phyloP scores from a whole-genome alignment of 2,113 vertebrate genomes.

The Neolamprologus brichardi region DNA sequence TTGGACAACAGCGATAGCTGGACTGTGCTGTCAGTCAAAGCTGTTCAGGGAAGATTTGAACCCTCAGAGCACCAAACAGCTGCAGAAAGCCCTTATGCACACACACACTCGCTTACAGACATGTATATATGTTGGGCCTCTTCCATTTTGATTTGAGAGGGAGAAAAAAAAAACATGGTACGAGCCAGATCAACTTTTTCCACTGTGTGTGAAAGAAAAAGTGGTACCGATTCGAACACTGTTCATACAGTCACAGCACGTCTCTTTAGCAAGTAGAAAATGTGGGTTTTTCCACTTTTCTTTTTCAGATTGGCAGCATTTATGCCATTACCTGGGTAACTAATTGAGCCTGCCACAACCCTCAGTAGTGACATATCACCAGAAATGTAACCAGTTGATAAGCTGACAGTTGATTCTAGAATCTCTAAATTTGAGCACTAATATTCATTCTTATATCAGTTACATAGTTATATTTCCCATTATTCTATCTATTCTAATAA shows the following conservation, averaged over 20 bases:
- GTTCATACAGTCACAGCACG: neutral
- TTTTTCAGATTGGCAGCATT: neutral
- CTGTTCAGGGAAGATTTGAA: slow-evolving; percentile 42
- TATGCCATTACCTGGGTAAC: neutral
- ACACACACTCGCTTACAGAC: neutral
- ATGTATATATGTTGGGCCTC: neutral
- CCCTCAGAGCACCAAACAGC: slow-evolving; percentile 51
- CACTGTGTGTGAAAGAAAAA: neutral
- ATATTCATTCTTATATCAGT: neutral
- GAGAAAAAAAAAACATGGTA: neutral
- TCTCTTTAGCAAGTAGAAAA: neutral
- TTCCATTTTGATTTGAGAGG: neutral
- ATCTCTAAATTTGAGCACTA: neutral
- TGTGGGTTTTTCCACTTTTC: neutral
- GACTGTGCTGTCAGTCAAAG: slow-evolving; percentile 61
- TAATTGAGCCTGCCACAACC: no score
- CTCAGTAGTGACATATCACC: neutral
- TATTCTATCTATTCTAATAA: neutral
- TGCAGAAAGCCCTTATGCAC: slow-evolving; percentile 37
- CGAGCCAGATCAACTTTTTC: slow-evolving; percentile 19
- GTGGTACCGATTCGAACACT: neutral
- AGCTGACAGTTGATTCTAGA: neutral
- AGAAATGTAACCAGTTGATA: neutral
- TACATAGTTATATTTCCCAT: neutral
- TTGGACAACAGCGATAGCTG: slow-evolving; percentile 10